Evolutionary conservation across 2,888 invertebrate species (phyloP).

Genomic region (Eupithecia pulchellata): DNA sequence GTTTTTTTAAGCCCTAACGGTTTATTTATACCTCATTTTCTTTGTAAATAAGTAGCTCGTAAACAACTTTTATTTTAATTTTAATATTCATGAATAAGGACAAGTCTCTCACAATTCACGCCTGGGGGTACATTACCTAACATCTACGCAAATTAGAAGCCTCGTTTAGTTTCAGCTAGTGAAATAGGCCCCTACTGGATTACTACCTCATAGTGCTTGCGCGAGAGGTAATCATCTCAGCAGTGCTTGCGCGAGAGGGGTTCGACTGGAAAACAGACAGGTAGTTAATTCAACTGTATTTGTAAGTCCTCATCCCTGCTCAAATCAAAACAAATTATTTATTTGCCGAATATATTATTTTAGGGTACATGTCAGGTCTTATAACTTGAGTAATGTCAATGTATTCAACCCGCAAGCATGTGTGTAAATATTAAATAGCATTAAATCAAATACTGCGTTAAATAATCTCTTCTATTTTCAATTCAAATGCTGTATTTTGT

Average conservation of each 20-base stretch:
- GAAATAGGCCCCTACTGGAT: neutral
- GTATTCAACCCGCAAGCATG: too few species aligned
- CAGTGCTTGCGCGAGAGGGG: neutral
- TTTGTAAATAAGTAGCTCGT: constrained; percentile 9
- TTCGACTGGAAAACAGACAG: neutral
- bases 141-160: neutral
- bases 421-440: too few species aligned
- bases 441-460: too few species aligned
- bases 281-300: neutral
- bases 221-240: neutral
- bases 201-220: neutral
- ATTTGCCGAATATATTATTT: too few species aligned
- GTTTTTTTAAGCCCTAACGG: neutral
- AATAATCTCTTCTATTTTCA: too few species aligned
- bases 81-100: constrained; percentile 15
- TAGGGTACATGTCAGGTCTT: too few species aligned
- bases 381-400: too few species aligned
- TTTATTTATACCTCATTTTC: neutral
- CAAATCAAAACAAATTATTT: neutral
- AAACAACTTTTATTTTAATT: constrained; percentile 12
- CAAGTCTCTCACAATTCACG: neutral
- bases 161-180: neutral
- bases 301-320: neutral
- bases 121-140: constrained; percentile 1
- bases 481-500: too few species aligned